Base-by-base conservation (phyloP, 2,113 vertebrate species). In the Pipra filicauda region DNA sequence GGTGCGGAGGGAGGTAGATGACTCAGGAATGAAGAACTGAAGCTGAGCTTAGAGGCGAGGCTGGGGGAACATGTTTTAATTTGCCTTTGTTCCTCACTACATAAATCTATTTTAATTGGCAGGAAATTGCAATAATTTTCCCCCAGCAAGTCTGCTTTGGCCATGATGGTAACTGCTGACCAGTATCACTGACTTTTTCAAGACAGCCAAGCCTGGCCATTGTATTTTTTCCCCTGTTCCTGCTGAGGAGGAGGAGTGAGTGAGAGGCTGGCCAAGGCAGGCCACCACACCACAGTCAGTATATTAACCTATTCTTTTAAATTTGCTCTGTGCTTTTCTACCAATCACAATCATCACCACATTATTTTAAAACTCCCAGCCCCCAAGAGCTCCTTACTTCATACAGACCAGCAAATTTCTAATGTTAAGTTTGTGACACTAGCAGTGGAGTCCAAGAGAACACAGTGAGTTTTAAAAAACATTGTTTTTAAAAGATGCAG, bases 121-220 rank as follows among this genome's bases (percentile, higher is more conserved):
- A 54, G 28, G 13, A 70, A 77, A 74, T 72, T 16, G 59, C 54
- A 85, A 33, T 14, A 8, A 49, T 44, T 67, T 79, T 75, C 37
- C 43, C 18, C 20, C 33, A 46, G 28, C 24, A 28, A 75, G n/a
- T 18, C 57, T 58, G 52, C 19, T 58, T 89, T 85, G 48, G 27
- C 57, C 26, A 3, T 19, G 37, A 70, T 1, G 1, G 52, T 52
- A 67, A 48, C 20, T n/a, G 22, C 33, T n/a, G 46, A 88, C 31
- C 48, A 17, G 12, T 18, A 15, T 35, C 46, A 57, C 37, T 33
- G 52, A 28, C 37, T 48, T 48, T 26, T 62, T 10, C 27, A 33
- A 0, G 0, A 20, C 24, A 80, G 28, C 5, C 0, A 7, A 54
- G 31, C 44, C 54, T 46, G 65, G 49, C 49, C 11, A 31, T 5